phyloP scores from a whole-genome alignment of 35 echinoderm and acorn worm genomes.

The Apostichopus parvimensis region DNA sequence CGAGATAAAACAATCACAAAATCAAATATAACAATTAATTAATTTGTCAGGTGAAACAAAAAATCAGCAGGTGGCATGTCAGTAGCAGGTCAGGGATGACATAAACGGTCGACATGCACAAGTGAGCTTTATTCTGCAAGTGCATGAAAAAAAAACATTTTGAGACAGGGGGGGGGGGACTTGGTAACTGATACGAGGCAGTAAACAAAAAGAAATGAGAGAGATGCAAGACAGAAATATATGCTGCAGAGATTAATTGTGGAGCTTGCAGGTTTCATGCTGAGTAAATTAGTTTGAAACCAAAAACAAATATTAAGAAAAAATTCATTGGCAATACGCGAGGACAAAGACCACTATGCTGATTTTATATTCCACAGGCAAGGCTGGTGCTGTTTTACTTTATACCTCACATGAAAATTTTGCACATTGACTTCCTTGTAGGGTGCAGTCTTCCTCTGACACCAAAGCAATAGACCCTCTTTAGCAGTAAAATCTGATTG shows the following conservation, averaged over 20 bases:
- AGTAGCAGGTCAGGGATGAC: not conserved
- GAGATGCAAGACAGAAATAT: not conserved
- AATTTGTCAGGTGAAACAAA: constrained; percentile 18
- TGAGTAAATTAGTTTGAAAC: not conserved
- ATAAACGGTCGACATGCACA: not conserved
- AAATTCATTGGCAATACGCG: not conserved
- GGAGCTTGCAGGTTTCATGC: constrained; percentile 12
- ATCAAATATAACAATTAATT: not conserved
- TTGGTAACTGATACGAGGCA: not conserved
- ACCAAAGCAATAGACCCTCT: constrained; percentile 88
- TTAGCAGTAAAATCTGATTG: constrained; percentile 68
- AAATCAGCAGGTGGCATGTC: constrained; percentile 41
- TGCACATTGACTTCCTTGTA: constrained; percentile 82
- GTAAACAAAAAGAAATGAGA: constrained; percentile 3
- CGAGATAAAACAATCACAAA: constrained; percentile 38
- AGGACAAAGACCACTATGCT: constrained; percentile 17
- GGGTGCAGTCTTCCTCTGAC: constrained; percentile 88
- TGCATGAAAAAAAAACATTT: not conserved
- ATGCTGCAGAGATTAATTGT: not conserved
- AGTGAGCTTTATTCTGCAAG: not conserved
- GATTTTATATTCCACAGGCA: constrained; percentile 50
- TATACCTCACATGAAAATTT: constrained; percentile 91
- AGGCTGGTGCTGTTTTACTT: not conserved
- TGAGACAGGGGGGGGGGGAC: not conserved
- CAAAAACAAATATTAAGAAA: not conserved